Evolutionary conservation across 2,113 vertebrate species (phyloP), one percentile per base, ranked within the genome.

Genomic region (Regulus satrapa): DNA sequence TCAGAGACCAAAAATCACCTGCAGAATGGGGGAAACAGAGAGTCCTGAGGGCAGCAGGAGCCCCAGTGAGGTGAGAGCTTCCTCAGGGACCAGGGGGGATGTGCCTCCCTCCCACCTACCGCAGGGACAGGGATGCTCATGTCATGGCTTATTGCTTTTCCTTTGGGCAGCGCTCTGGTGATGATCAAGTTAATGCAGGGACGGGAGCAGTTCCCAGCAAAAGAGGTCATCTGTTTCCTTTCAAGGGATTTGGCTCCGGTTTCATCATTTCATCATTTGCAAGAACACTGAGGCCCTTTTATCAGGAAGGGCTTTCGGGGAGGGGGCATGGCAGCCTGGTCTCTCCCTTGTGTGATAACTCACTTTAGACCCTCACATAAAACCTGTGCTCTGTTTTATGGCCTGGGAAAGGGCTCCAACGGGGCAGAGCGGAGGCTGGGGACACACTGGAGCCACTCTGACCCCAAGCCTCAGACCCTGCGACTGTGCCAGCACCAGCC

Each of bases 151-250:
- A 4, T 5, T 82, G 72, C 91, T 55, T 85, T 58, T 72, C 76
- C 26, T 51, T 24, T 41, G 77, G 49, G 71, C 85, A 83, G 94
- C 83, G 24, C 61, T 95, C 71, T 56, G 77, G 48, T 6, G 0
- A 61, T 52, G 97, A 95, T 56, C 36, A 77, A 72, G 95, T 86
- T 67, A 51, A 90, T 64, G 87, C 52, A 93, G 84, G 84, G 89
- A 48, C 41, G 8, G 2, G 45, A 43, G 86, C 79, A 32, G 74
- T 78, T 94, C 92, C 88, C 95, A 93, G 93, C 95, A 97, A 48
- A 95, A 79, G 88, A 88, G 95, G 90, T 96, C 95, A 93, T 96
- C 97, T 95, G 94, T 95, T 96, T 96, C 90, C 94, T 97, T 95
- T 86, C 95, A 92, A 73, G 87, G 90, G 94, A 89, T 93, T 96